These are phyloP conservation scores for Oryzias dopingdopingensis DNA, from an alignment of 2,797 vertebrate species.

Conservation along the genomic window DNA sequence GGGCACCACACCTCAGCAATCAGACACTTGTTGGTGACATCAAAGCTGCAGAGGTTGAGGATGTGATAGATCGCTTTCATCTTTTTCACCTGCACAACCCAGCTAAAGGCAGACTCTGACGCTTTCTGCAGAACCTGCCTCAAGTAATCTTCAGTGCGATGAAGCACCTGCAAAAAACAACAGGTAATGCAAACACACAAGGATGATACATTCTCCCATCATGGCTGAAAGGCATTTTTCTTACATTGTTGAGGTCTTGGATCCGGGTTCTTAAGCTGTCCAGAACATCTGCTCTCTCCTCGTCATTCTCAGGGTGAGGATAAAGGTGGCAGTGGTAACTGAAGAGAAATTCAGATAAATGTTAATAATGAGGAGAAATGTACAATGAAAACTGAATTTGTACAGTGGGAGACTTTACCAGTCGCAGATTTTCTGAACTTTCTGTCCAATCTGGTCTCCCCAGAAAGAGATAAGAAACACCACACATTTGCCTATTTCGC, in stretches of 20 bases:
- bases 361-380: neutral
- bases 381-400: neutral
- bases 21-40: conserved; percentile 97
- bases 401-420: conserved; percentile 78
- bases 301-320: conserved; percentile 87
- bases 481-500: conserved; percentile 87
- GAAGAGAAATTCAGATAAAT: neutral
- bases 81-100: conserved; percentile 92
- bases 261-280: conserved; percentile 89
- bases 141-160: conserved; percentile 94
- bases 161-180: conserved; percentile 82
- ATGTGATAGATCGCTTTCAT: conserved; percentile 98
- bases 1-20: conserved; percentile 99
- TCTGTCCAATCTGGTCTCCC: conserved; percentile 98
- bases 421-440: conserved; percentile 98
- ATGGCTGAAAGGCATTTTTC: conserved; percentile 65
- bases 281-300: conserved; percentile 87
- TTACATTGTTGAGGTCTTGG: conserved; percentile 91
- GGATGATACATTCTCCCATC: neutral
- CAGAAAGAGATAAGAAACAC: conserved; percentile 97
- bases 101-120: conserved; percentile 86
- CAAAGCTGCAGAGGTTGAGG: conserved; percentile 96
- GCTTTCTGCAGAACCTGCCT: conserved; percentile 93
- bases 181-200: neutral
- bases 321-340: conserved; percentile 97